Evolutionary conservation across 2,797 vertebrate species (phyloP).

Genomic region (Ataeniobius toweri): DNA sequence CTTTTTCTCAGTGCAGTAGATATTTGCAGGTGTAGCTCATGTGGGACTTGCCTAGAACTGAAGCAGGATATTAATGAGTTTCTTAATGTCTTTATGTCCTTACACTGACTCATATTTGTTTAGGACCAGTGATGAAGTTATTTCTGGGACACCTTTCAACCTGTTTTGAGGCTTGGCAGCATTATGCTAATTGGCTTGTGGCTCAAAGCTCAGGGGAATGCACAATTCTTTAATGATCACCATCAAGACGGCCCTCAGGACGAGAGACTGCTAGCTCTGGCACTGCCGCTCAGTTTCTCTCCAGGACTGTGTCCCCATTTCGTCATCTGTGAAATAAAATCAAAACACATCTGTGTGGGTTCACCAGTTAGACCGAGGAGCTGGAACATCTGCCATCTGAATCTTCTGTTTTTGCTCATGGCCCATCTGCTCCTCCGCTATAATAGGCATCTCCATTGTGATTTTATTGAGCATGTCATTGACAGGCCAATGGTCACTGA

Average conservation of each 20-base stretch:
- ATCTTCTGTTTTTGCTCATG: conserved; percentile 39
- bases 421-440: conserved; percentile 32
- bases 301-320: conserved; percentile 8
- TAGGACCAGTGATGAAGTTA: conserved; percentile 22
- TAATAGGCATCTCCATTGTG: conserved; percentile 33
- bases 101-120: conserved; percentile 2
- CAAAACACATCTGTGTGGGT: conserved; percentile 18
- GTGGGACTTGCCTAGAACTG: background rate
- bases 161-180: conserved; percentile 13
- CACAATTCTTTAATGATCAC: conserved; percentile 27
- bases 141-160: conserved; percentile 42
- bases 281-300: background rate
- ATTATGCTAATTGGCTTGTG: conserved; percentile 29
- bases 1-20: background rate
- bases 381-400: conserved; percentile 23
- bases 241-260: conserved; percentile 8
- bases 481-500: conserved; percentile 17
- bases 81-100: conserved; percentile 19
- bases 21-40: background rate
- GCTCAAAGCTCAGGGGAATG: conserved; percentile 31
- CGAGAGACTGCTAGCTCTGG: background rate
- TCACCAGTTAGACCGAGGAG: conserved; percentile 20
- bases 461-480: conserved; percentile 43
- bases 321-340: conserved; percentile 28
- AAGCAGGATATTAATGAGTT: conserved; percentile 20